Evolutionary conservation across 1,140 invertebrate species (phyloP).

Genomic region (Samia ricini): DNA sequence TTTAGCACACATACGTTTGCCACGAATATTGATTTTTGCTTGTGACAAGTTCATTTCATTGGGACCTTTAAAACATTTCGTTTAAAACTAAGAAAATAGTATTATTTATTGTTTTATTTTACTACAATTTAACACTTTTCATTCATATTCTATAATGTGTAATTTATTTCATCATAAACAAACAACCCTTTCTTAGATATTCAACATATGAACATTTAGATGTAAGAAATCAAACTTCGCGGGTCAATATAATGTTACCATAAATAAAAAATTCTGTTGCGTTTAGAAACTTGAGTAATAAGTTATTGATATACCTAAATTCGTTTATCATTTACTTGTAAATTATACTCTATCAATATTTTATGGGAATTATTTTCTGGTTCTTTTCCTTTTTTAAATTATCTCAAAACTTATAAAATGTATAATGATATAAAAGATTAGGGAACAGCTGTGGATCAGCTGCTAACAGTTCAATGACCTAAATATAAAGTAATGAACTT

Average conservation of each 20-base stretch:
- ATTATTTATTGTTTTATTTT: too few species aligned
- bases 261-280: not conserved
- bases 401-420: too few species aligned
- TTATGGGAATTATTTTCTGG: too few species aligned
- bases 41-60: not conserved
- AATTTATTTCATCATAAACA: not conserved
- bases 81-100: not conserved
- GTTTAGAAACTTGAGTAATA: not conserved
- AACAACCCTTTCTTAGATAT: not conserved
- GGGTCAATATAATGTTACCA: not conserved
- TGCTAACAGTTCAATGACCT: constrained; percentile 26
- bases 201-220: not conserved
- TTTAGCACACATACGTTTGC: not conserved
- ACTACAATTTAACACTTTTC: too few species aligned
- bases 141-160: not conserved
- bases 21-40: constrained; percentile 4
- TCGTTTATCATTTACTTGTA: too few species aligned
- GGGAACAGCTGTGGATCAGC: constrained; percentile 21
- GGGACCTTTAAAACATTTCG: not conserved
- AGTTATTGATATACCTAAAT: too few species aligned
- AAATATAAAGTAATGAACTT: constrained; percentile 17
- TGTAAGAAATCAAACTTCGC: not conserved
- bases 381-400: too few species aligned
- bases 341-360: too few species aligned
- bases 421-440: not conserved